Evolutionary conservation across 2,113 vertebrate genomes (phyloP).

Genomic region (Eulacestoma nigropectus): DNA sequence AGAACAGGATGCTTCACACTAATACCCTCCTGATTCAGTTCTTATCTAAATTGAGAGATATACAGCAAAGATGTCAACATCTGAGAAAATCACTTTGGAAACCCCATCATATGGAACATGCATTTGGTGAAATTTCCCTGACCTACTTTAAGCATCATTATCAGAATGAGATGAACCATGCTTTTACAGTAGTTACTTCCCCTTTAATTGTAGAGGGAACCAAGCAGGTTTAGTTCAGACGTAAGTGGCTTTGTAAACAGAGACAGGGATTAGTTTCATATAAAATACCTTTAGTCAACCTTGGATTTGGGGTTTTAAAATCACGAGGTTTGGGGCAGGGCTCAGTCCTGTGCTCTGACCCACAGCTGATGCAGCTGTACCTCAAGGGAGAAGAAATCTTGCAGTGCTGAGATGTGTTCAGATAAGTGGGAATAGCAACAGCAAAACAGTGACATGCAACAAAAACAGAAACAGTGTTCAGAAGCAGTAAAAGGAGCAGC

Average conservation of each 20-base stretch:
- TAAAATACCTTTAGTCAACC: neutral
- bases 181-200: neutral
- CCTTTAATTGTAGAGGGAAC: neutral
- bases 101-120: neutral
- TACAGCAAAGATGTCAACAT: neutral
- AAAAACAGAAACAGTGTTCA: neutral
- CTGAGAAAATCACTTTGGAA: neutral
- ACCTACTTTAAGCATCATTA: neutral
- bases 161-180: neutral
- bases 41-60: neutral
- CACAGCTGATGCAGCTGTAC: neutral
- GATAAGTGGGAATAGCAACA: neutral
- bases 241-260: neutral
- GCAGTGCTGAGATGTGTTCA: neutral
- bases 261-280: neutral
- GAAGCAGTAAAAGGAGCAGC: neutral
- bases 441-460: neutral
- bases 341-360: neutral
- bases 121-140: neutral
- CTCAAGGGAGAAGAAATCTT: neutral
- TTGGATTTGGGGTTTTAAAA: neutral
- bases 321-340: neutral
- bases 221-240: neutral
- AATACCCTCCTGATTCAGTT: neutral
- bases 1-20: neutral